Evolutionary conservation across 2,888 invertebrate species (phyloP).

Genomic region (Macaria liturata): DNA sequence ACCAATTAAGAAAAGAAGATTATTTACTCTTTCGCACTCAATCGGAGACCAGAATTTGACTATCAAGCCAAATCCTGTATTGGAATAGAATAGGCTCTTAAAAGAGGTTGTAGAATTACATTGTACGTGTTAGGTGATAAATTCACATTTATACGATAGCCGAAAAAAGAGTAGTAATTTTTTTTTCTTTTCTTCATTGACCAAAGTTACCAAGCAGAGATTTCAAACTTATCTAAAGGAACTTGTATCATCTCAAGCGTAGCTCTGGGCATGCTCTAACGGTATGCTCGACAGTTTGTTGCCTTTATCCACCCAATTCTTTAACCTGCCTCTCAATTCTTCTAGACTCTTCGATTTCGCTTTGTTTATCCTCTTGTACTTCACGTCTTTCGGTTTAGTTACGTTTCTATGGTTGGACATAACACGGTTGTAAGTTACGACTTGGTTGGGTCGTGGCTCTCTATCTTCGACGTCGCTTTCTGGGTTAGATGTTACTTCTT

Average conservation of each 20-base stretch:
- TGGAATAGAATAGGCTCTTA: no score
- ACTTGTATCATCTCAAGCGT: constrained; percentile 74
- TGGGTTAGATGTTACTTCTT: constrained; percentile 69
- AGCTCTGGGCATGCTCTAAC: constrained; percentile 86
- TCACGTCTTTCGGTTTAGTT: constrained; percentile 95
- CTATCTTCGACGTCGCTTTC: constrained; percentile 70
- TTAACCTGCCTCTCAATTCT: constrained; percentile 90
- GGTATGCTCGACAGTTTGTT: constrained; percentile 86
- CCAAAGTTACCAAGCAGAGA: no score
- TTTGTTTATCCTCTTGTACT: constrained; percentile 95
- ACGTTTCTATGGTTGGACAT: constrained; percentile 96
- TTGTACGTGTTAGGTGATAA: no score
- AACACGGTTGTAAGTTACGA: constrained; percentile 91
- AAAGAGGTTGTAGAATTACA: no score
- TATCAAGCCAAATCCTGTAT: no score
- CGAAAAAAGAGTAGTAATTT: no score
- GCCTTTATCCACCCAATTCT: constrained; percentile 94
- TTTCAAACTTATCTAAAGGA: constrained; percentile 50
- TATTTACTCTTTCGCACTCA: no score
- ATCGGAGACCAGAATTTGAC: no score
- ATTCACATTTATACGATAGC: no score
- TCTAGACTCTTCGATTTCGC: constrained; percentile 95
- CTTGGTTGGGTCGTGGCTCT: constrained; percentile 77
- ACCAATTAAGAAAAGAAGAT: no score
- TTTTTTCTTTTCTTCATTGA: no score